A percentile compares a stretch with the other conserved stretches of the same genome.
These are phyloP conservation scores for Ligdia adustata DNA, from an alignment of 2,888 invertebrate species.

Conservation along the genomic window DNA sequence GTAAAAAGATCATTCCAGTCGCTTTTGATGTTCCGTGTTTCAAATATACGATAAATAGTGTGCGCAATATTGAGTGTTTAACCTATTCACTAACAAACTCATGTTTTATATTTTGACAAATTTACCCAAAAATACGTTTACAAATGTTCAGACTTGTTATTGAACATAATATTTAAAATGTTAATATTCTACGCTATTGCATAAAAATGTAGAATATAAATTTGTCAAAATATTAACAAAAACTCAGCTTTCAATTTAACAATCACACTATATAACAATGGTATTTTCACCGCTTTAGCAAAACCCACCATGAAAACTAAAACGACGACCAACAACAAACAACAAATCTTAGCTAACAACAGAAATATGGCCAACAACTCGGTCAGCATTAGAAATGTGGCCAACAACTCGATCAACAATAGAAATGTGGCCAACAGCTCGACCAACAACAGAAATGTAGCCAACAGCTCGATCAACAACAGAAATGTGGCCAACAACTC, in stretches of 20 bases:
- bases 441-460: background rate
- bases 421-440: conserved; percentile 8
- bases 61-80: conserved; percentile 3
- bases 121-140: too few relatives aligned
- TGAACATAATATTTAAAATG: too few relatives aligned
- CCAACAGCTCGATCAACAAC: background rate
- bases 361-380: background rate
- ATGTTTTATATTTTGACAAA: conserved; percentile 10
- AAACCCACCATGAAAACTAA: conserved; percentile 38
- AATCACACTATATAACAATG: conserved; percentile 27
- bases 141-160: too few relatives aligned
- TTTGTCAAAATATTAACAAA: conserved; percentile 15
- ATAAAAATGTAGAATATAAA: background rate
- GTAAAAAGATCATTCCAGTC: too few relatives aligned
- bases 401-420: conserved; percentile 7
- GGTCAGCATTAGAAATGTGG: background rate
- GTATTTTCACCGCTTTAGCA: conserved; percentile 40
- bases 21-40: background rate
- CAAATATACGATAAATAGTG: background rate
- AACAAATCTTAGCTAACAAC: conserved; percentile 15
- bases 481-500: conserved; percentile 6
- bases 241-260: conserved; percentile 10
- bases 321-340: conserved; percentile 13
- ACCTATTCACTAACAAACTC: conserved; percentile 10
- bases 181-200: too few relatives aligned